Percentiles rank a stretch among this genome's conserved stretches.
Evolutionary conservation across 2,797 vertebrate genomes (phyloP).

Genomic region (Crossoptilon crossoptilon): DNA sequence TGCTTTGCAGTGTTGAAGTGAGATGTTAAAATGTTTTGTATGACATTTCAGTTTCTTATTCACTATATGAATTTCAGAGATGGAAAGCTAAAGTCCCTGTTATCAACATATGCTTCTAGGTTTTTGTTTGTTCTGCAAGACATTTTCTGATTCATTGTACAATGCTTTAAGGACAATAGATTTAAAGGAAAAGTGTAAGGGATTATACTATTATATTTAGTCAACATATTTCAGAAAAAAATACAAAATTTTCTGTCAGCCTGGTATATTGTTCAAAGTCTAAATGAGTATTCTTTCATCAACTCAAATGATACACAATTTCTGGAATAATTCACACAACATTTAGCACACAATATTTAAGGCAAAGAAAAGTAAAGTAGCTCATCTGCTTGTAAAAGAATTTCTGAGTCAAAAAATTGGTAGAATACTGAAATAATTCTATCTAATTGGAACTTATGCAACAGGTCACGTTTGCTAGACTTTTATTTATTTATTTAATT

Average conservation of each 20-base stretch:
- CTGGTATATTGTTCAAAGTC: neutral
- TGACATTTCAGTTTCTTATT: neutral
- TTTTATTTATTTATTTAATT: neutral
- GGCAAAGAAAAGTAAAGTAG: neutral
- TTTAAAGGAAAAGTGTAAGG: neutral
- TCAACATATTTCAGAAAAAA: neutral
- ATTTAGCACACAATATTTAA: neutral
- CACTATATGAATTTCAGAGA: neutral
- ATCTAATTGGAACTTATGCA: neutral
- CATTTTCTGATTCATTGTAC: neutral
- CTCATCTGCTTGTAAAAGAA: neutral
- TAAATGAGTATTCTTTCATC: neutral
- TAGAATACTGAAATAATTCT: neutral
- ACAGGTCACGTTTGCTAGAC: neutral
- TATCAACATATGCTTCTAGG: neutral
- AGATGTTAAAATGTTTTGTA: neutral
- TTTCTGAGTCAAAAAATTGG: neutral
- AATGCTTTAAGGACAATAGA: neutral
- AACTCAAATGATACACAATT: neutral
- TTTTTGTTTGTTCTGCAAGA: neutral
- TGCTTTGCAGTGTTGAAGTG: neutral
- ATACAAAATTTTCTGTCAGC: neutral
- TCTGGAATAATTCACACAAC: neutral
- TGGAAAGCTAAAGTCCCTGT: neutral
- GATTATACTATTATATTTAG: neutral